Evolutionary conservation across 2,888 invertebrate genomes (phyloP), one percentile per base, ranked within the genome.

Genomic region (Microplitis deprimator): DNA sequence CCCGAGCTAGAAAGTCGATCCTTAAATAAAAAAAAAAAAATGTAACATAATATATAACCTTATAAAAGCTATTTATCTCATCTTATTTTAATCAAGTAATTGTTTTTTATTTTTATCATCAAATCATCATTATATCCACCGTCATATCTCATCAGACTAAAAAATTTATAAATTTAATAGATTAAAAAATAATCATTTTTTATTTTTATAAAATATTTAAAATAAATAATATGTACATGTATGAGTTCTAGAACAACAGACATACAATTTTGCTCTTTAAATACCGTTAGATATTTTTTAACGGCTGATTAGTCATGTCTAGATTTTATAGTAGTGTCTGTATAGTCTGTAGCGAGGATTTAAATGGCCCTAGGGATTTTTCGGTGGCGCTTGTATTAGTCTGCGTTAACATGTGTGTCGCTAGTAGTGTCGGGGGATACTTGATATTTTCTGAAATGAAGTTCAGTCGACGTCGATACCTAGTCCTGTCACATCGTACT

Each of bases 211-310:
- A 29, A 29, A 29, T 29, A 29, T 29, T 29, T 29, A 29, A 29
- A 29, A 2, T 29, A 29, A 29, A 29, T 29, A 29, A 29, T 29
- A 29, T 29, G 29, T 4, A 29, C 29, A 29, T 29, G 29, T 4
- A 29, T 29, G 29, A 29, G 29, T 29, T 29, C 4, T 3, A 29
- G 2, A 2, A 29, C 29, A 29, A 29, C 59, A 75, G 38, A 67
- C 61, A 17, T 13, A 67, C 67, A 71, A 17, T 72, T 64, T 84
- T 79, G 87, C 82, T 82, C 84, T 87, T 88, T 86, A 87, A 88
- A 88, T 89, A 85, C 89, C 79, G 81, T 81, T 79, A 79, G 78
- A 72, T 75, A 77, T 77, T 76, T 76, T 79, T 72, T 68, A 76
- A 76, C 59, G 38, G 68, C 67, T 17, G 68, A 62, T 10, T 60